Evolutionary conservation across 2,888 invertebrate genomes (phyloP), one percentile per base, ranked within the genome.

Genomic region (Drosophila pegasa): DNA sequence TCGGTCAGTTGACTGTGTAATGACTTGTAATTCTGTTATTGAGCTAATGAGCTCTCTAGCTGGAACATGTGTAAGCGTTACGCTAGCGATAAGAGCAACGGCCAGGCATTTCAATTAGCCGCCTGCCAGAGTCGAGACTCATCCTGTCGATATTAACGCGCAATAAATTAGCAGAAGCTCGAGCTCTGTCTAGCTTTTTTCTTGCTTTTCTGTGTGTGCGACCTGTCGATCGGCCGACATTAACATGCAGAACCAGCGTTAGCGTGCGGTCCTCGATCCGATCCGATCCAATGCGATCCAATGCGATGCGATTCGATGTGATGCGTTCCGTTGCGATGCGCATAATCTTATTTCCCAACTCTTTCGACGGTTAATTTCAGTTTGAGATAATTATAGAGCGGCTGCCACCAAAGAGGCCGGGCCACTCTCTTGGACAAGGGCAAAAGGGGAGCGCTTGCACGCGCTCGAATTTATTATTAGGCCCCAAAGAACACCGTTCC

Each of bases 351-450:
- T 56, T 59, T 59, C 43, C 67, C 74, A 75, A 74, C 89, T 89
- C 91, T 89, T 89, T 90, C 90, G 87, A 88, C 87, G 89, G 89
- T 87, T 90, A 90, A 91, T 90, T 90, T 90, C 82, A 80, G 83
- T 90, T 88, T 80, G 88, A 89, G 90, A 90, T 90, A 90, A 90
- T 90, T 90, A 90, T 81, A 91, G 90, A 89, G 90, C 90, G 90
- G 90, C 82, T 65, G 81, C 78, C 81, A 81, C 72, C 86, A 87
- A 89, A 80, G 68, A 62, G 74, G 51, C 59, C 41, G 25, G 35
- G 41, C 31, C 47, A 25, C 38, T 20, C 12, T 25, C 27, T 38
- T 12, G 64, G 45, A 41, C 29, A 18, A 56, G 20, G 38, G 50
- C 50, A 51, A 8, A 10, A 22, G 64, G 66, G 41, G 33, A n/a